Evolutionary conservation across 2,113 vertebrate species (phyloP).

Genomic region (Leucosticte australis): DNA sequence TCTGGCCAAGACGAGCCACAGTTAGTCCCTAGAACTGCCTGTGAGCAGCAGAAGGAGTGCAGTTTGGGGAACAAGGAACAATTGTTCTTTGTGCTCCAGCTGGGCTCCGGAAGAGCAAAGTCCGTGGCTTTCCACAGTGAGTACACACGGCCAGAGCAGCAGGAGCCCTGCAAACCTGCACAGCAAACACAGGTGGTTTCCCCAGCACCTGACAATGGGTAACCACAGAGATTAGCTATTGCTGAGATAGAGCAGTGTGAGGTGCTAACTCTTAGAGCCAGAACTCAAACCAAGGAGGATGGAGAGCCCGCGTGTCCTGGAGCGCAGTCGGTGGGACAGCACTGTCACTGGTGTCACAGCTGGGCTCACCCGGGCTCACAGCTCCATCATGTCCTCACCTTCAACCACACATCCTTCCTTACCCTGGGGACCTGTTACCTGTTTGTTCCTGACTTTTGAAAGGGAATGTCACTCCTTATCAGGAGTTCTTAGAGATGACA

Average conservation of each 20-base stretch:
- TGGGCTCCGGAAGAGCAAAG: neutral
- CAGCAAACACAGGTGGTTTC: constrained; percentile 18
- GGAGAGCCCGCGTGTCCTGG: rapidly evolving
- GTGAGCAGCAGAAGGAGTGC: neutral
- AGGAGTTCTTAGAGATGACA: neutral
- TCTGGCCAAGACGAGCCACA: rapidly evolving
- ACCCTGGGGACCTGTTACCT: neutral
- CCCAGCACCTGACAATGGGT: neutral
- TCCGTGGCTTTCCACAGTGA: neutral
- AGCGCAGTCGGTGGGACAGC: rapidly evolving
- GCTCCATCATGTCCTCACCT: neutral
- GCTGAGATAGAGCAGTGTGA: neutral
- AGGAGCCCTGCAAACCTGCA: neutral
- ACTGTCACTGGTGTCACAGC: neutral
- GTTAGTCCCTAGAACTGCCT: rapidly evolving
- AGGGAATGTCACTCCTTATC: neutral
- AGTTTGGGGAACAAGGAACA: neutral
- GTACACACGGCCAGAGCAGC: neutral
- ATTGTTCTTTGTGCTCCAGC: neutral
- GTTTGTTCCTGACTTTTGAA: neutral
- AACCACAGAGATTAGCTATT: neutral
- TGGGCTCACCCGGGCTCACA: neutral
- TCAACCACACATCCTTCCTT: neutral
- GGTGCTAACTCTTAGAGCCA: neutral
- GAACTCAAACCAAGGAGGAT: neutral